Evolutionary conservation across 2,888 invertebrate species (phyloP).

Genomic region (Eupithecia exiguata): DNA sequence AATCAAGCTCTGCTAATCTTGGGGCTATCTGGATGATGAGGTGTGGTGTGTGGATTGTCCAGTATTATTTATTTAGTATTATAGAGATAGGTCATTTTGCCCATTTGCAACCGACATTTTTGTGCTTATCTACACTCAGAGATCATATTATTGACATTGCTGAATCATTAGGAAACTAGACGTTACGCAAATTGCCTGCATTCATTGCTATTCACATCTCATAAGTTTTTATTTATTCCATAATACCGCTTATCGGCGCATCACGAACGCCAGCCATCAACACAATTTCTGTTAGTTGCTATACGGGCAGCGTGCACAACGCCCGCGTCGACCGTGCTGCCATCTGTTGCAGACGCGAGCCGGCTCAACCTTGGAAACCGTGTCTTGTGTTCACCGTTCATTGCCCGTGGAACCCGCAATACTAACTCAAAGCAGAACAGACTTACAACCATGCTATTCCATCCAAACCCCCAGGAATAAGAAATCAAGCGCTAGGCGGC

Average conservation of each 20-base stretch:
- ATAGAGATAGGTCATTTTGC: background rate
- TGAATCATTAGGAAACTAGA: background rate
- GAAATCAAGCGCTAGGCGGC: conserved; percentile 46
- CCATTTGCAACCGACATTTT: background rate
- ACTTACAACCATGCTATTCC: conserved; percentile 69
- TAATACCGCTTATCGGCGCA: conserved; percentile 81
- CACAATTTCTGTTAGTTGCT: conserved; percentile 65
- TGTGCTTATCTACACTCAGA: background rate
- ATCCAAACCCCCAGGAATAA: conserved; percentile 56
- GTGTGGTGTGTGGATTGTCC: no score
- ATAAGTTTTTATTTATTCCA: conserved; percentile 77
- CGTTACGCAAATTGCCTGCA: conserved; percentile 44
- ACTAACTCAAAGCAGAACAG: conserved; percentile 55
- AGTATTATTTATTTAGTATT: no score
- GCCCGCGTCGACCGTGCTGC: conserved; percentile 69
- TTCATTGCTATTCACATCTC: conserved; percentile 77
- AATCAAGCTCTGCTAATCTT: no score
- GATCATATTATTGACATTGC: background rate
- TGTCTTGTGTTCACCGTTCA: conserved; percentile 73
- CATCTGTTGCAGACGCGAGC: conserved; percentile 65
- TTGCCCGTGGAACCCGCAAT: conserved; percentile 68
- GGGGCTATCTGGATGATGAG: no score
- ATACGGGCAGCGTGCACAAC: conserved; percentile 74
- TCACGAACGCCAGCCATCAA: conserved; percentile 55
- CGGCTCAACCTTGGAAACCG: conserved; percentile 72